Evolutionary conservation across 2,113 vertebrate genomes (phyloP), one percentile per base, ranked within the genome.

Genomic region (Lophochroa leadbeateri): DNA sequence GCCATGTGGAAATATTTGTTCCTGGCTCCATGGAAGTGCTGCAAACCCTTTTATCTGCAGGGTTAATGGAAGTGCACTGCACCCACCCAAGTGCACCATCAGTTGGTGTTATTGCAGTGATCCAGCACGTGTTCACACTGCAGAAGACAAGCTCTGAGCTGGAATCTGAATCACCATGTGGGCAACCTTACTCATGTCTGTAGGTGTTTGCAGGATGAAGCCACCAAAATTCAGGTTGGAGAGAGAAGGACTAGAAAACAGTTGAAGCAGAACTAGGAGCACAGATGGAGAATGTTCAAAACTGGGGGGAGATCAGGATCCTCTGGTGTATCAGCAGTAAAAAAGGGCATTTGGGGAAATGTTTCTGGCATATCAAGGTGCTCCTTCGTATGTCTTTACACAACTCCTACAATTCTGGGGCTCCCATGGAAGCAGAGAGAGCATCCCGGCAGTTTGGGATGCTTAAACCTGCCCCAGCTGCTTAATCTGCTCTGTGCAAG

Each of bases 131-230:
- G 20, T 11, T 82, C 67, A 82, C 24, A 20, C 5, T 43, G 60
- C 10, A 1, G 75, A 50, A 88, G 71, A 69, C 47, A 44, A 69
- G 50, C 80, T 92, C 63, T 23, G n/a, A 80, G 68, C 37, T 70
- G 52, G 44, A 75, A 39, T 23, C 55, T 88, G 74, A 94, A 88
- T 91, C 68, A 77, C 37, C 58, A 81, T 1, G 19, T 39, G 49
- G 58, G 60, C 53, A 94, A 78, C 53, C 72, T 86, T 80, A 90
- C 58, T 92, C 88, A 92, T 77, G 64, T 31, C 69, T 81, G 92
- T 77, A 92, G 87, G 53, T 85, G 86, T 81, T 41, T 39, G 52
- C 75, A 96, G 86, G 50, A 82, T 69, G 17, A 85, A 70, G 39
- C n/a, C 75, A 90, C 33, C 8, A 41, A 70, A 76, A 92, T 64